Evolutionary conservation across 2,113 vertebrate species (phyloP).

Genomic region (Lophochroa leadbeateri): DNA sequence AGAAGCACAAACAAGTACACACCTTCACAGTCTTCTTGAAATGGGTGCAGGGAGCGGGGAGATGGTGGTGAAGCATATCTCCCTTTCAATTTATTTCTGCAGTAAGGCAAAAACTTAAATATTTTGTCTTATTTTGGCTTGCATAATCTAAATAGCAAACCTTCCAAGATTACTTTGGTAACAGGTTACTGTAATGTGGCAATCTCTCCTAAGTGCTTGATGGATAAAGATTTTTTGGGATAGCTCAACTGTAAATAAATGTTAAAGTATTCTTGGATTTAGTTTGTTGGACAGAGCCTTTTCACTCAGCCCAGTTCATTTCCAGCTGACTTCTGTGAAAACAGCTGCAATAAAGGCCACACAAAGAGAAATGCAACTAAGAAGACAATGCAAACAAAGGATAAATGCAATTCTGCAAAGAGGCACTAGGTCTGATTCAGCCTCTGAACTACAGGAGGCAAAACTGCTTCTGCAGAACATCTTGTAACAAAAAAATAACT

Average conservation of each 20-base stretch:
- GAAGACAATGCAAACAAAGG: neutral
- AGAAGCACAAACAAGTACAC: neutral
- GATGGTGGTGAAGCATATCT: neutral
- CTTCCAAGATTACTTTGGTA: neutral
- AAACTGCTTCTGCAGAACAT: neutral
- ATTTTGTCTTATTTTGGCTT: neutral
- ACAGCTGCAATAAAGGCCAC: neutral
- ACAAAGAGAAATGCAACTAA: neutral
- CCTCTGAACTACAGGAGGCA: neutral
- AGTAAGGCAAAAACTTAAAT: neutral
- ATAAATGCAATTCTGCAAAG: neutral
- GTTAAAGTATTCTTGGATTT: neutral
- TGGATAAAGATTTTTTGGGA: neutral
- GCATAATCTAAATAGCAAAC: neutral
- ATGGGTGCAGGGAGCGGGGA: rapidly evolving
- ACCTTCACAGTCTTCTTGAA: neutral
- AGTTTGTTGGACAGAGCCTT: neutral
- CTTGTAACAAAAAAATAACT: neutral
- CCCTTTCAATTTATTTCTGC: neutral
- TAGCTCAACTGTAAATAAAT: neutral
- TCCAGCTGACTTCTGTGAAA: neutral
- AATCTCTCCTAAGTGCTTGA: neutral
- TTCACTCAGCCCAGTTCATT: neutral
- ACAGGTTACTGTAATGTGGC: neutral
- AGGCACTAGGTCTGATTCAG: neutral